Conservation (phyloP, 2,888 invertebrate genomes). For the Hirtodrosophila confusa region DNA sequence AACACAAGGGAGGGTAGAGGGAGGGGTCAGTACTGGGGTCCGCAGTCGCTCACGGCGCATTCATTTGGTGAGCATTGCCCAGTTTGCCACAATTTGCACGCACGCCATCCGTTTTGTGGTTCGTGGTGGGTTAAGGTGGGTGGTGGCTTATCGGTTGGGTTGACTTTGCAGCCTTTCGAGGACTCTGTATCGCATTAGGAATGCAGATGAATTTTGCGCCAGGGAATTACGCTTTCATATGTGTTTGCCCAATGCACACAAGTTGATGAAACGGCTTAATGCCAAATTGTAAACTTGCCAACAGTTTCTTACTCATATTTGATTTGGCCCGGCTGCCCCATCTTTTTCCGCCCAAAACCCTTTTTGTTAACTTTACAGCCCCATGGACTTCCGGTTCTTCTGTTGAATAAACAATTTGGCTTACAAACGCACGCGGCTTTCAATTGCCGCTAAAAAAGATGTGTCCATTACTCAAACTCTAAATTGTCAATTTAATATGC, state of each 20-base stretch:
- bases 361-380: slow-evolving; percentile 28
- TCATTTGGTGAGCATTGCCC: slow-evolving; percentile 13
- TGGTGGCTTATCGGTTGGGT: slow-evolving; percentile 18
- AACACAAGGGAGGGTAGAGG: too few relatives aligned
- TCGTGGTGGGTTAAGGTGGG: background rate
- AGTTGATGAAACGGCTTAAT: slow-evolving; percentile 14
- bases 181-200: slow-evolving; percentile 24
- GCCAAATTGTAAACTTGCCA: background rate
- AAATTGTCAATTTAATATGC: slow-evolving; percentile 34
- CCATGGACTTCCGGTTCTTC: slow-evolving; percentile 51
- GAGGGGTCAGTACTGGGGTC: background rate
- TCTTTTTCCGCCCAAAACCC: background rate
- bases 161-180: background rate
- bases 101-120: slow-evolving; percentile 45
- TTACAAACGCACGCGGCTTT: slow-evolving; percentile 27
- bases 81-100: slow-evolving; percentile 68
- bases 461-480: slow-evolving; percentile 68
- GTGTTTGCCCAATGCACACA: slow-evolving; percentile 14
- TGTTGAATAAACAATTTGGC: slow-evolving; percentile 68
- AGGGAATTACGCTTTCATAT: slow-evolving; percentile 37
- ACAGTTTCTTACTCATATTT: slow-evolving; percentile 20
- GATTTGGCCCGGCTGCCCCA: slow-evolving; percentile 2
- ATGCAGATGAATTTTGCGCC: slow-evolving; percentile 58
- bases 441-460: slow-evolving; percentile 33
- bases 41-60: slow-evolving; percentile 14